Percentiles rank a stretch among this genome's conserved stretches.
Evolutionary conservation across 1,140 invertebrate genomes (phyloP).

Genomic region (Calephelis virginiensis): DNA sequence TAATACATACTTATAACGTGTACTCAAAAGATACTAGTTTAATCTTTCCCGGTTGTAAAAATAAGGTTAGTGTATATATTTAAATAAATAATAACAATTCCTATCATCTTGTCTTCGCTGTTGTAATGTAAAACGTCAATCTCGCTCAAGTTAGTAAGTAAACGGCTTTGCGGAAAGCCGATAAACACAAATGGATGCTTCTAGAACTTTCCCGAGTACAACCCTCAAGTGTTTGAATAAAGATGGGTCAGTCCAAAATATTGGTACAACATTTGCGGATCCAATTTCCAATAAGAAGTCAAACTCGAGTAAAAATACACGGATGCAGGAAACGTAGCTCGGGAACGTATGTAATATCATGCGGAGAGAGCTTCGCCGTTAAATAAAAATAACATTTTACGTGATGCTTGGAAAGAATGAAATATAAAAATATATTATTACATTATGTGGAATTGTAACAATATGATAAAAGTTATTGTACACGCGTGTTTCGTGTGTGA

Average conservation of each 20-base stretch:
- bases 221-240: slow-evolving; percentile 3
- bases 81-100: too few relatives aligned
- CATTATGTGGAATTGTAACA: too few relatives aligned
- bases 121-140: background rate
- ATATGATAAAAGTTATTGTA: too few relatives aligned
- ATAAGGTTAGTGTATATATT: too few relatives aligned
- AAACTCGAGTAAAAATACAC: slow-evolving; percentile 3
- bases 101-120: too few relatives aligned
- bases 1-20: too few relatives aligned
- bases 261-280: slow-evolving; percentile 1
- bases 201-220: background rate
- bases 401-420: background rate
- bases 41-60: too few relatives aligned
- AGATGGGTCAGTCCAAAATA: slow-evolving; percentile 7
- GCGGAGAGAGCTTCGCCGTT: background rate
- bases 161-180: background rate
- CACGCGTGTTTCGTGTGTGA: too few relatives aligned
- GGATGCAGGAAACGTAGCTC: background rate
- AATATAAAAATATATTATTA: too few relatives aligned
- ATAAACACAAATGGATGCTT: background rate
- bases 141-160: background rate
- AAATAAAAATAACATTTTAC: slow-evolving; percentile 7
- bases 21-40: too few relatives aligned
- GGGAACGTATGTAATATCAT: background rate
- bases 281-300: slow-evolving; percentile 3